Conservation (phyloP, 2,888 invertebrate species). For the Trichogramma evanescens region DNA sequence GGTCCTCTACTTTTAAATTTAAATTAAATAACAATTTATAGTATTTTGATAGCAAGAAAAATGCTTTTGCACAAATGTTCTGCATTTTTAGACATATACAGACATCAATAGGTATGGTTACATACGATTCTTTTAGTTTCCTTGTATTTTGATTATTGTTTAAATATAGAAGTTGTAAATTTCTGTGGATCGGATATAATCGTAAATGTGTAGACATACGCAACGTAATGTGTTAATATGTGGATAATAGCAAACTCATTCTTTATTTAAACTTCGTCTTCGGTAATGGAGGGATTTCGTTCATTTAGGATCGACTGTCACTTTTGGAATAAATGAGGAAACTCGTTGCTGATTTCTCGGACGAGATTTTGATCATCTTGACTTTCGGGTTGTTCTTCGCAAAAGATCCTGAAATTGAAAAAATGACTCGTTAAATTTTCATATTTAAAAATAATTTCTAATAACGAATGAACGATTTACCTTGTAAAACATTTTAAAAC, state of each 20-base stretch:
- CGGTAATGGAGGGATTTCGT: not conserved
- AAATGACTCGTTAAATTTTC: not conserved
- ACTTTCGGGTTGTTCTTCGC: constrained; percentile 71
- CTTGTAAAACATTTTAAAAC: constrained; percentile 75
- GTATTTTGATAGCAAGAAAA: no score
- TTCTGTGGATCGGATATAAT: constrained; percentile 1
- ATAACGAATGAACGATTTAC: constrained; percentile 22
- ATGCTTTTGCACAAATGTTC: no score
- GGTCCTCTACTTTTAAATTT: constrained; percentile 15
- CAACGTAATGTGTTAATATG: constrained; percentile 2
- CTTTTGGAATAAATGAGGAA: constrained; percentile 57
- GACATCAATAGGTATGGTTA: not conserved
- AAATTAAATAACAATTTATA: not conserved
- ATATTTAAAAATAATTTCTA: not conserved
- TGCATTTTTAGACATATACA: no score
- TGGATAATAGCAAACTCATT: not conserved
- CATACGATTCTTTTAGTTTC: not conserved
- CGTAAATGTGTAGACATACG: not conserved
- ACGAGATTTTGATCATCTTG: constrained; percentile 71
- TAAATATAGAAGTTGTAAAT: not conserved
- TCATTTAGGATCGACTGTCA: constrained; percentile 24
- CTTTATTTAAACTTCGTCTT: not conserved
- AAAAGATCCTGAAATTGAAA: constrained; percentile 59
- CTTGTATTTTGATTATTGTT: constrained; percentile 11
- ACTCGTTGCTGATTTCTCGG: constrained; percentile 75